A percentile compares a stretch with the other conserved stretches of the same genome.
phyloP scores from a whole-genome alignment of 2,113 vertebrate genomes.

The Rhea pennata region DNA sequence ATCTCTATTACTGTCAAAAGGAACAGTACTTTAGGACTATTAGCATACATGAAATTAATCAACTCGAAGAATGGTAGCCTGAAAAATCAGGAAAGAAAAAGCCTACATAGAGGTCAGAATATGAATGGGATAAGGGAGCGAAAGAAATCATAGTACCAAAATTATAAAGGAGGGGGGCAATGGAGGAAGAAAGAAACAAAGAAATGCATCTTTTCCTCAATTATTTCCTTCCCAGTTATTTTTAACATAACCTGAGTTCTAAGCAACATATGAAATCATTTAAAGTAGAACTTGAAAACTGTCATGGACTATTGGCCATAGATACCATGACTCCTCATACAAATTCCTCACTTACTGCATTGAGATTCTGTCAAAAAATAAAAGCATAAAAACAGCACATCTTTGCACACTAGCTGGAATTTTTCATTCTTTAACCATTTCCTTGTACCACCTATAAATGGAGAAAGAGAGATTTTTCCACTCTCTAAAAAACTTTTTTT shows the following conservation, averaged over 20 bases:
- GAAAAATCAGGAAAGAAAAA: background rate
- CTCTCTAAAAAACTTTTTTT: background rate
- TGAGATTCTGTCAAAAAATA: background rate
- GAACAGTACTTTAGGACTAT: background rate
- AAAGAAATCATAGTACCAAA: background rate
- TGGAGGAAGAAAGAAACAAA: background rate
- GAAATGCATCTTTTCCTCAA: background rate
- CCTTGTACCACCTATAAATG: background rate
- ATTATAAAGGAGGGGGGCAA: background rate
- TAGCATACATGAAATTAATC: background rate
- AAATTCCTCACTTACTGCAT: background rate
- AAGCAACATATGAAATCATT: background rate
- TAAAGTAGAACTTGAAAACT: background rate
- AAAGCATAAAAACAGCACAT: background rate
- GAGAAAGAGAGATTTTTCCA: background rate
- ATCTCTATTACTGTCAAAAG: background rate
- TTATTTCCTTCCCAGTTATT: background rate
- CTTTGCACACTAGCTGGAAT: background rate
- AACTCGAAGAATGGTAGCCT: background rate
- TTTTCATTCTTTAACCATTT: background rate
- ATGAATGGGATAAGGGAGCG: rapidly evolving
- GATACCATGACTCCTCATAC: background rate
- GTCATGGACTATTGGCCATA: background rate
- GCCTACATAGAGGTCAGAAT: background rate
- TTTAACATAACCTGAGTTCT: background rate